Conservation (phyloP, 1,140 invertebrate species). For the Nephila pilipes region DNA sequence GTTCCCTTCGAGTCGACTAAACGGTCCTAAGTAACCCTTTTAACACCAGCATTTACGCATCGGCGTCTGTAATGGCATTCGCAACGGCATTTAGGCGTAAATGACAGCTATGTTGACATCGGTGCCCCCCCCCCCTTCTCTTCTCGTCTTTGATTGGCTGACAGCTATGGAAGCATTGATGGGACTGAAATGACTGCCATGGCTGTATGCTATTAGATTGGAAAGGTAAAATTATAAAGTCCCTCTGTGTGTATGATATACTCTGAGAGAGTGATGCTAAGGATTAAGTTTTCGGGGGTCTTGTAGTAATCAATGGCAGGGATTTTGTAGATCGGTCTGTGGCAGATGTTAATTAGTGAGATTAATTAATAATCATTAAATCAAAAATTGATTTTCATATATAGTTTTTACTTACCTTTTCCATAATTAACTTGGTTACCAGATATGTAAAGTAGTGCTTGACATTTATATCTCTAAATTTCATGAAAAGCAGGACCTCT, state of each 20-base stretch:
- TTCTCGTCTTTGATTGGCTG: constrained; percentile 56
- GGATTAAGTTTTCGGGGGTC: not conserved
- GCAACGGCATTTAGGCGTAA: constrained; percentile 37
- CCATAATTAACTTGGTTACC: no score
- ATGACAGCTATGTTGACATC: constrained; percentile 39
- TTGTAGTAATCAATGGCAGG: not conserved
- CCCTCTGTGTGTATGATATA: constrained; percentile 8
- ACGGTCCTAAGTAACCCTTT: constrained; percentile 70
- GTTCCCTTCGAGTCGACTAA: constrained; percentile 40
- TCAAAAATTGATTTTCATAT: no score
- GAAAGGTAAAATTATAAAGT: constrained; percentile 65
- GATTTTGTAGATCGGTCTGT: not conserved
- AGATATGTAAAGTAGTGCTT: no score
- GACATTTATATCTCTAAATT: no score
- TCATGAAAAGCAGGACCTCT: no score
- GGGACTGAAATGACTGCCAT: constrained; percentile 54
- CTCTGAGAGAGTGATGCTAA: not conserved
- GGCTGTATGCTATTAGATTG: constrained; percentile 54
- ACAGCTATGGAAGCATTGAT: constrained; percentile 57
- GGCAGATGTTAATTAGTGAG: no score
- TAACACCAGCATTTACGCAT: constrained; percentile 59
- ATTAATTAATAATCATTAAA: no score
- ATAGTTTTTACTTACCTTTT: no score
- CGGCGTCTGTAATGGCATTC: constrained; percentile 59
- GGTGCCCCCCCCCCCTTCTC: not conserved